Evolutionary conservation across 2,797 vertebrate species (phyloP).

Genomic region (Phrynocephalus forsythii): DNA sequence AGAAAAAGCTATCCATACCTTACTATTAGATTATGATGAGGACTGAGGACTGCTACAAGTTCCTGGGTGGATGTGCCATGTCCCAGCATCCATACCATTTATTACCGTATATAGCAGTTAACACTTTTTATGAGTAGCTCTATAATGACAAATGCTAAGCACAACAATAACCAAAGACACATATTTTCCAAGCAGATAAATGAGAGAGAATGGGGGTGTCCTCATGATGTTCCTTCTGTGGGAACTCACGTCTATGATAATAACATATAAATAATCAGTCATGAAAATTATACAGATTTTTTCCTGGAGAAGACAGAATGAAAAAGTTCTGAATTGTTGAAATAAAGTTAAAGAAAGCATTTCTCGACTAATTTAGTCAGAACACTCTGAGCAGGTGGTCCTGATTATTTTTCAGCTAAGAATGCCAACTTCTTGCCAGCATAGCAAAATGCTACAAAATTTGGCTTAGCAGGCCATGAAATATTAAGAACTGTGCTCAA

Average conservation of each 20-base stretch:
- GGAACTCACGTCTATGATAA: neutral
- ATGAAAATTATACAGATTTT: constrained; percentile 47
- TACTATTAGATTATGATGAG: too few relatives aligned
- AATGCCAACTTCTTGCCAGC: constrained; percentile 42
- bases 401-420: constrained; percentile 52
- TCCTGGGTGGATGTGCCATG: neutral
- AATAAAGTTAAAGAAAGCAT: constrained; percentile 56
- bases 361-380: constrained; percentile 59
- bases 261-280: constrained; percentile 14
- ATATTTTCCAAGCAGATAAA: constrained; percentile 6
- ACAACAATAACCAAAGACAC: rapidly evolving
- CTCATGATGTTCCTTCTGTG: neutral
- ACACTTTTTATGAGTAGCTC: neutral
- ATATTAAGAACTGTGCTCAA: neutral
- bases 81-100: too few relatives aligned
- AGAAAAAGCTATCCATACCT: too few relatives aligned
- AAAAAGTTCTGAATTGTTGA: constrained; percentile 46
- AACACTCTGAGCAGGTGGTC: constrained; percentile 66
- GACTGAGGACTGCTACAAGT: neutral
- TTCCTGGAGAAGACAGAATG: constrained; percentile 58
- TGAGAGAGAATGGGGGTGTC: neutral
- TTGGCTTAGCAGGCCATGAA: constrained; percentile 12
- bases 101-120: neutral
- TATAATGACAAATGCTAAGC: neutral
- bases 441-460: constrained; percentile 20